These are phyloP conservation scores for Synergus itoensis DNA, from an alignment of 2,888 invertebrate species.

Conservation along the genomic window DNA sequence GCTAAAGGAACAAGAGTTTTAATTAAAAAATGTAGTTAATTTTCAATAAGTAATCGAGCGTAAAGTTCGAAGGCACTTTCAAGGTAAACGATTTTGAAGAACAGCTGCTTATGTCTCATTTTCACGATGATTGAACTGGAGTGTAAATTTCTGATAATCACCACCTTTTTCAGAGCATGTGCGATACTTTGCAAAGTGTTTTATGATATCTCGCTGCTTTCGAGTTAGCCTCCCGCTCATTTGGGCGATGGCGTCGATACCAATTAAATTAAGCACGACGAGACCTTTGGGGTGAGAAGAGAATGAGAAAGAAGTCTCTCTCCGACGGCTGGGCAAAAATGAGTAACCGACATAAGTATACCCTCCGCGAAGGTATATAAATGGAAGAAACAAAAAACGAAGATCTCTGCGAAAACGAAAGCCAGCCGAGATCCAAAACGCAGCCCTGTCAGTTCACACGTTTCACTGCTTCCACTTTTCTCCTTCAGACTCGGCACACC, in stretches of 20 bases:
- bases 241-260: conserved; percentile 71
- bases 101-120: conserved; percentile 35
- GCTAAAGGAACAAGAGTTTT: not conserved
- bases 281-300: conserved; percentile 63
- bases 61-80: not conserved
- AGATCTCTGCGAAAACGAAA: conserved; percentile 63
- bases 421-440: conserved; percentile 59
- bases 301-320: conserved; percentile 65
- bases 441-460: conserved; percentile 72
- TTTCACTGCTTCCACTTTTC: conserved; percentile 50
- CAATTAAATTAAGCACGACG: conserved; percentile 73
- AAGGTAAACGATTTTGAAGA: conserved; percentile 2
- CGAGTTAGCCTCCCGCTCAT: conserved; percentile 52
- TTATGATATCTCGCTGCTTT: conserved; percentile 2
- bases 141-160: conserved; percentile 38
- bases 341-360: conserved; percentile 73
- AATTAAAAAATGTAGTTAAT: conserved; percentile 1
- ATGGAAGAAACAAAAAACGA: conserved; percentile 65
- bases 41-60: conserved; percentile 19
- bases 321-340: conserved; percentile 67
- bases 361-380: conserved; percentile 70
- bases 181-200: conserved; percentile 4
- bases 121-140: conserved; percentile 23
- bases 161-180: not conserved
- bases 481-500: conserved; percentile 10